Conservation (phyloP, 2,888 invertebrate genomes). For the Spilarctia lutea region DNA sequence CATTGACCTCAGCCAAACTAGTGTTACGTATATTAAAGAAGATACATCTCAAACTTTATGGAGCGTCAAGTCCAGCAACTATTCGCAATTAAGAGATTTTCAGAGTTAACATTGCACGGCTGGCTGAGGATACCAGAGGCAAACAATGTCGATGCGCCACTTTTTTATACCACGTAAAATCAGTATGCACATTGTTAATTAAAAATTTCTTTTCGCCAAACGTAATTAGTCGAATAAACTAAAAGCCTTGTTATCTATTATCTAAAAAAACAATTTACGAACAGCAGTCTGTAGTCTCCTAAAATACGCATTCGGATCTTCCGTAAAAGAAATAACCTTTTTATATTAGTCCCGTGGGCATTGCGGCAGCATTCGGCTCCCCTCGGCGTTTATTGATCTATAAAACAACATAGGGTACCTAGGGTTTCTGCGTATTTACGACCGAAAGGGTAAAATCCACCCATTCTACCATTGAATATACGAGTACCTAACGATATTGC, state of each 20-base stretch:
- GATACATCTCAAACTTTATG: conserved; percentile 80
- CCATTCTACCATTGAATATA: conserved; percentile 11
- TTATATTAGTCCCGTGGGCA: conserved; percentile 57
- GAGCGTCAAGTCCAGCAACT: conserved; percentile 74
- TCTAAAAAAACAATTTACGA: conserved; percentile 22
- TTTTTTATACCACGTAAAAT: conserved; percentile 58
- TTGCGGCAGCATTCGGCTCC: conserved; percentile 53
- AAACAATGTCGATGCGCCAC: conserved; percentile 51
- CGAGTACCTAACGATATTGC: neutral
- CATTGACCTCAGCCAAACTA: conserved; percentile 70
- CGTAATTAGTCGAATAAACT: conserved; percentile 37
- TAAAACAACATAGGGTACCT: conserved; percentile 68
- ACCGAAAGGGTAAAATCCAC: conserved; percentile 43
- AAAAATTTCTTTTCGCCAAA: conserved; percentile 40
- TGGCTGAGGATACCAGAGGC: conserved; percentile 58
- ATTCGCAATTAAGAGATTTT: conserved; percentile 77
- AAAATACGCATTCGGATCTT: conserved; percentile 33
- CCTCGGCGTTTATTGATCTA: conserved; percentile 73
- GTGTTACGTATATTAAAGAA: conserved; percentile 66
- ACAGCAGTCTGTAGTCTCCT: conserved; percentile 27
- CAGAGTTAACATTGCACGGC: conserved; percentile 70
- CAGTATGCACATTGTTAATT: conserved; percentile 48
- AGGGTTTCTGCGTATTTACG: conserved; percentile 56
- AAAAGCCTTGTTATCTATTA: conserved; percentile 35
- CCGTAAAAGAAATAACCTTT: conserved; percentile 37